These are phyloP conservation scores for Gopherus evgoodei DNA, from an alignment of 2,113 vertebrate genomes.

Conservation along the genomic window DNA sequence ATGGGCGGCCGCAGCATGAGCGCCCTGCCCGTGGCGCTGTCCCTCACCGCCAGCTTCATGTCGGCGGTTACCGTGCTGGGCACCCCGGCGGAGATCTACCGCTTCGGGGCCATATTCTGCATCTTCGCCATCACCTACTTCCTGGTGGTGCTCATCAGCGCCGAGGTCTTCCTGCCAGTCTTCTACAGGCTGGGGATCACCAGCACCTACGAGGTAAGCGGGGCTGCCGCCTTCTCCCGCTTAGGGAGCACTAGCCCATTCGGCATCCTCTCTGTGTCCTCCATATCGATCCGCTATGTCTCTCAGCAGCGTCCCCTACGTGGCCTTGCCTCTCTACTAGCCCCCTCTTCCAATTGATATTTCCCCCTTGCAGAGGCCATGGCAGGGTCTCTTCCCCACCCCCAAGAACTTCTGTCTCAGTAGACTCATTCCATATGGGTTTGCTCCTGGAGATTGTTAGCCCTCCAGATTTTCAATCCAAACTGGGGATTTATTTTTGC, in stretches of 20 bases:
- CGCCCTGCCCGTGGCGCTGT: slow-evolving; percentile 89
- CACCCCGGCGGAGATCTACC: slow-evolving; percentile 91
- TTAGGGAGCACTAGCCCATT: background rate
- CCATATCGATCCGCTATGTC: too few species aligned
- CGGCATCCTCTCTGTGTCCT: background rate
- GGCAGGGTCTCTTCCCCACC: background rate
- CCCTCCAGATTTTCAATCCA: background rate
- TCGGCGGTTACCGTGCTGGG: slow-evolving; percentile 94
- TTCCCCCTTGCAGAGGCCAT: background rate
- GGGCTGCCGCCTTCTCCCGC: background rate
- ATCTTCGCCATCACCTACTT: slow-evolving; percentile 84
- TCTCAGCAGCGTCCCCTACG: background rate
- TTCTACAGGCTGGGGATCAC: slow-evolving; percentile 94
- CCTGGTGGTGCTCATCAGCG: slow-evolving; percentile 83
- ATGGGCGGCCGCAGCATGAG: slow-evolving; percentile 88
- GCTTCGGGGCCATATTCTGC: slow-evolving; percentile 84
- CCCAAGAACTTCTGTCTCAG: background rate
- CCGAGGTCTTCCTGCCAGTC: slow-evolving; percentile 92
- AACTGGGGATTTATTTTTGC: background rate
- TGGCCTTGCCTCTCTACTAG: background rate
- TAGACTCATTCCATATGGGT: background rate
- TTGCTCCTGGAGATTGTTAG: background rate
- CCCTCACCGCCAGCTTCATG: slow-evolving; percentile 96
- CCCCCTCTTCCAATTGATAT: background rate
- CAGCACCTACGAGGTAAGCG: slow-evolving; percentile 89